A percentile compares a stretch with the other conserved stretches of the same genome.
Conservation (phyloP, 2,113 vertebrate genomes). For the Ciconia stormi region DNA sequence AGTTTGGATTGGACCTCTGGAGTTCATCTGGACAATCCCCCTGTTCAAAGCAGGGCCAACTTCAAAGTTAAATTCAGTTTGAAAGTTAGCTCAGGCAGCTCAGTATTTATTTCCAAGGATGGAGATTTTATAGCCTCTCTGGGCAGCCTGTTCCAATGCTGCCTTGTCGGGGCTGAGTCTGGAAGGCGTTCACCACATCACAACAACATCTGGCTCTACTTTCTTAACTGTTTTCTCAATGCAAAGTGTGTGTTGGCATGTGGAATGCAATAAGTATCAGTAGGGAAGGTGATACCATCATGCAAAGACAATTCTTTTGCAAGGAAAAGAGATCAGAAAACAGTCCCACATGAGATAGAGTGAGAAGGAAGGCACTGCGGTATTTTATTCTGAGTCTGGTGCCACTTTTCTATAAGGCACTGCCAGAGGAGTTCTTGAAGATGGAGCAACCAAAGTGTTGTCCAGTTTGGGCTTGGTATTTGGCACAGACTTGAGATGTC, state of each 20-base stretch:
- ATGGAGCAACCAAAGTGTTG: neutral
- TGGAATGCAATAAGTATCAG: neutral
- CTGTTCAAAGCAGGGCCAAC: neutral
- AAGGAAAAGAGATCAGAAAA: neutral
- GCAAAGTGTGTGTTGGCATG: neutral
- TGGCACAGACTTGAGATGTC: neutral
- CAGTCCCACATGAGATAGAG: neutral
- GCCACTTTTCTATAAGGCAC: neutral
- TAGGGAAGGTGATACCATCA: neutral
- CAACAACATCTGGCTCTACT: slow-evolving; percentile 24
- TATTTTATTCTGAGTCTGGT: neutral
- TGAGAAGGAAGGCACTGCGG: neutral
- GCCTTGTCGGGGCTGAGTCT: neutral
- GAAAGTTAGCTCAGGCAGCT: neutral
- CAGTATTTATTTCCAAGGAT: neutral
- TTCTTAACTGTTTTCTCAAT: neutral
- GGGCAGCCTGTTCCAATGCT: neutral
- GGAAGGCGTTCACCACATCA: neutral
- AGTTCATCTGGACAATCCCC: neutral
- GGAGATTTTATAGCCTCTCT: neutral
- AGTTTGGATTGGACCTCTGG: neutral
- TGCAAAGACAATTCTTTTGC: neutral
- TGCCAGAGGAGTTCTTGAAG: neutral
- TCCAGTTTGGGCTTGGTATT: neutral
- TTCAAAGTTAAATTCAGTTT: neutral